phyloP scores from a whole-genome alignment of 2,113 vertebrate species.

The Trematomus loennbergii region DNA sequence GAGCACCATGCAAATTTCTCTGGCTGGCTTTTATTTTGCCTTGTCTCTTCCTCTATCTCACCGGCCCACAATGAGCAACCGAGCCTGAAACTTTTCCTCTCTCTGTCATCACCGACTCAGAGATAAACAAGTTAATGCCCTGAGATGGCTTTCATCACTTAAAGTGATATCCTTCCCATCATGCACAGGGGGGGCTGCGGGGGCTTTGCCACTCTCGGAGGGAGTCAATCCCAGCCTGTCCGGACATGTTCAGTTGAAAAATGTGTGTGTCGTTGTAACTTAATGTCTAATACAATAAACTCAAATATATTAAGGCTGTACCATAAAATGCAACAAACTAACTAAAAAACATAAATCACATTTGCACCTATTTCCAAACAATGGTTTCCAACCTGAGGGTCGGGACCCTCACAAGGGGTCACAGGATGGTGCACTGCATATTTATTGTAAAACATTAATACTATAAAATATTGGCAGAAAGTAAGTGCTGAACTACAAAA shows the following conservation, averaged over 20 bases:
- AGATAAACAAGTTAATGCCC: conserved; percentile 97
- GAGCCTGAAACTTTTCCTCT: conserved; percentile 92
- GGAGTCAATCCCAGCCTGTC: conserved; percentile 13
- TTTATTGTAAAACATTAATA: not conserved
- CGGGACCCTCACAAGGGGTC: not conserved
- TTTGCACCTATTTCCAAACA: not conserved
- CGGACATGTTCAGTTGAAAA: conserved; percentile 2
- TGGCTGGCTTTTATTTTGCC: conserved; percentile 97
- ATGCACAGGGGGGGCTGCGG: conserved; percentile 22
- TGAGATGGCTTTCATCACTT: conserved; percentile 87
- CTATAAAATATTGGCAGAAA: not conserved
- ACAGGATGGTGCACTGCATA: not conserved
- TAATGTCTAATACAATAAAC: not conserved
- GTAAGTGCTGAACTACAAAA: not conserved
- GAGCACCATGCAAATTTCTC: conserved; percentile 99
- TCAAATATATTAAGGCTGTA: not conserved
- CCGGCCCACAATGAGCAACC: conserved; percentile 92
- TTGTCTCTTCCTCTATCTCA: conserved; percentile 83
- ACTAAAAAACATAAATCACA: not conserved
- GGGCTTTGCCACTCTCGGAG: conserved; percentile 14
- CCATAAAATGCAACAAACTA: not conserved
- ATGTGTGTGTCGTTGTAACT: not conserved
- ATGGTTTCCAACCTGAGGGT: not conserved
- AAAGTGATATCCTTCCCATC: conserved; percentile 69
- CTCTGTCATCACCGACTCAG: conserved; percentile 83